Conservation (phyloP, 2,888 invertebrate genomes). For the Machimus atricapillus region DNA sequence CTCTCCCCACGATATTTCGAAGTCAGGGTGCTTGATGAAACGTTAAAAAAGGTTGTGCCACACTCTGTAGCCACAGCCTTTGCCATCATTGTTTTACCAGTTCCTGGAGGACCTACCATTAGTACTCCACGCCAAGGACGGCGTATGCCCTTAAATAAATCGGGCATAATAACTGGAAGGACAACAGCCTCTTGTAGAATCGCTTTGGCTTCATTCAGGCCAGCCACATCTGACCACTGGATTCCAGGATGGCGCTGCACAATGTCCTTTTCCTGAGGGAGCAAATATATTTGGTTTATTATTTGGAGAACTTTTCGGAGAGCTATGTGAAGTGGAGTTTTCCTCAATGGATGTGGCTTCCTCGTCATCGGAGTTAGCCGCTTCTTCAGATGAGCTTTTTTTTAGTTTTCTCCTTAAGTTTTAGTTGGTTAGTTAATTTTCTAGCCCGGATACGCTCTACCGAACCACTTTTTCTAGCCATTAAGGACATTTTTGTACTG, state of each 20-base stretch:
- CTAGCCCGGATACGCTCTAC: constrained; percentile 61
- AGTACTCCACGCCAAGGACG: constrained; percentile 73
- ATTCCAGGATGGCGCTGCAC: constrained; percentile 81
- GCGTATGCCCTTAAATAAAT: too few relatives aligned
- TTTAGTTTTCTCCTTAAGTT: constrained; percentile 60
- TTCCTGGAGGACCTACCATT: constrained; percentile 69
- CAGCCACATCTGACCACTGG: constrained; percentile 80
- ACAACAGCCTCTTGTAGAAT: too few relatives aligned
- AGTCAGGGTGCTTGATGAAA: too few relatives aligned
- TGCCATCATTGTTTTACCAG: constrained; percentile 82
- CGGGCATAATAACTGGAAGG: too few relatives aligned
- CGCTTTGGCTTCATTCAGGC: constrained; percentile 76
- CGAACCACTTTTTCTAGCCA: constrained; percentile 60
- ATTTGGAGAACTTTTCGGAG: constrained; percentile 60
- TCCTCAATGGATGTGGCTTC: constrained; percentile 62
- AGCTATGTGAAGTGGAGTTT: constrained; percentile 57
- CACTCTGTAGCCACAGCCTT: constrained; percentile 91
- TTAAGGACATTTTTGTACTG: constrained; percentile 52
- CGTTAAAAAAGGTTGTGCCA: constrained; percentile 86
- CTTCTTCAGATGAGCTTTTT: constrained; percentile 63
- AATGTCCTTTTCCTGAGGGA: constrained; percentile 81
- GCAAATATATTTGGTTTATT: constrained; percentile 66
- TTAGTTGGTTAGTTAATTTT: constrained; percentile 60
- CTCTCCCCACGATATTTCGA: too few relatives aligned
- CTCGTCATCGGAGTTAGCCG: constrained; percentile 62